These are phyloP conservation scores for Microctenopoma steveboyesi DNA, from an alignment of 2,797 vertebrate genomes.

Conservation along the genomic window DNA sequence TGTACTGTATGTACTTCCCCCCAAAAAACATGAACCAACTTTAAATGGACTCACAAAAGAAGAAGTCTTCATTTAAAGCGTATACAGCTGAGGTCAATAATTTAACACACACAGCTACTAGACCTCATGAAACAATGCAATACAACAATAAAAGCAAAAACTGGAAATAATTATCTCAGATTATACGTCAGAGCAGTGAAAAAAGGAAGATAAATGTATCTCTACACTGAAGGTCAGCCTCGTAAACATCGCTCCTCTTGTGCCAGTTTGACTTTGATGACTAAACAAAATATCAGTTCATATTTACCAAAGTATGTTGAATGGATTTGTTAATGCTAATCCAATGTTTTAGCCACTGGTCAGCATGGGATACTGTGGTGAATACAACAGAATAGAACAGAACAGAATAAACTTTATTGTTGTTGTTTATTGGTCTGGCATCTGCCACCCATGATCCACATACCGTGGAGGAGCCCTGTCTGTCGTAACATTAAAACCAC, in stretches of 20 bases:
- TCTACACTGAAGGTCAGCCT: background rate
- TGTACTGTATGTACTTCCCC: background rate
- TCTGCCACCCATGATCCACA: no score
- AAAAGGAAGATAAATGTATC: conserved; percentile 14
- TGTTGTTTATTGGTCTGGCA: no score
- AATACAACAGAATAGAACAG: no score
- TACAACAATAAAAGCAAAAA: background rate
- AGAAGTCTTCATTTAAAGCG: background rate
- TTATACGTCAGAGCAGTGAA: conserved; percentile 9
- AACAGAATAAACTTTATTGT: no score
- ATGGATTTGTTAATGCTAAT: background rate
- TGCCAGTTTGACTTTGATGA: no score
- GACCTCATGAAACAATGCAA: background rate
- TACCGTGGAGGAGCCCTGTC: no score
- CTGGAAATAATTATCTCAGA: background rate
- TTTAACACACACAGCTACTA: background rate
- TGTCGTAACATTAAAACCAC: no score
- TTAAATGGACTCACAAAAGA: background rate
- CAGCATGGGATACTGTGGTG: no score
- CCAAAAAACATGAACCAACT: background rate
- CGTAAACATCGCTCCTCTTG: no score
- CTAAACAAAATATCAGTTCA: no score
- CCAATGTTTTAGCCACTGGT: background rate
- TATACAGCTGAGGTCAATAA: background rate
- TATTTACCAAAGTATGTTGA: no score